Evolutionary conservation across 1,140 invertebrate genomes (phyloP), one percentile per base, ranked within the genome.

Genomic region (Drosophila watanabei): DNA sequence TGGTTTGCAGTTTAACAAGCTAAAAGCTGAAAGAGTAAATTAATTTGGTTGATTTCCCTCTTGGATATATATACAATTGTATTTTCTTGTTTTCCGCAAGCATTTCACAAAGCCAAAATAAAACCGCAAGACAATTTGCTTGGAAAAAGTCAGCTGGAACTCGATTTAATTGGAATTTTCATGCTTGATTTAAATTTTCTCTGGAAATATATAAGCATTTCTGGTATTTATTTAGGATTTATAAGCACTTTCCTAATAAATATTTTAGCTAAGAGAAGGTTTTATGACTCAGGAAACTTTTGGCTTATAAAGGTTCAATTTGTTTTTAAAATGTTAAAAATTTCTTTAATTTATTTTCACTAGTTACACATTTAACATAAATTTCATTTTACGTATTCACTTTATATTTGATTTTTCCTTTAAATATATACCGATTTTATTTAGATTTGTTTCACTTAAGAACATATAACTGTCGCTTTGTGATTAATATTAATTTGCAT

Each of bases 1-100:
- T 49, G 58, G 57, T 65, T 52, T 56, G 64, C 28, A 32, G 61
- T 45, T 59, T 65, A 73, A 51, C 68, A 75, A 85, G 46, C 79
- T 84, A 70, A 70, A 65, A 75, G 81, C 83, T 64, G 45, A 89
- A 64, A 79, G 62, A 61, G 41, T 71, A 64, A 69, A 58, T 61
- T 48, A 46, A 24, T 54, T 54, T 57, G 11, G 5, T 20, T 46
- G n/a, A 32, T 18, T 28, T 62, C 3, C 28, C 14, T 28, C 54
- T 35, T 59, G 32, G 16, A 11, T 43, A 49, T 52, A 20, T 28
- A 48, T 48, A 28, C 46, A 48, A 32, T 66, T 24, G 48, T 39
- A 30, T 45, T 45, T 69, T 30, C 18, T 32, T 61, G 24, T 6
- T 45, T 13, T 30, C 14, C 0, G 20, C 20, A 62, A 28, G 35